Base-by-base conservation (phyloP, 2,888 invertebrate species). In the Orthosia cruda region DNA sequence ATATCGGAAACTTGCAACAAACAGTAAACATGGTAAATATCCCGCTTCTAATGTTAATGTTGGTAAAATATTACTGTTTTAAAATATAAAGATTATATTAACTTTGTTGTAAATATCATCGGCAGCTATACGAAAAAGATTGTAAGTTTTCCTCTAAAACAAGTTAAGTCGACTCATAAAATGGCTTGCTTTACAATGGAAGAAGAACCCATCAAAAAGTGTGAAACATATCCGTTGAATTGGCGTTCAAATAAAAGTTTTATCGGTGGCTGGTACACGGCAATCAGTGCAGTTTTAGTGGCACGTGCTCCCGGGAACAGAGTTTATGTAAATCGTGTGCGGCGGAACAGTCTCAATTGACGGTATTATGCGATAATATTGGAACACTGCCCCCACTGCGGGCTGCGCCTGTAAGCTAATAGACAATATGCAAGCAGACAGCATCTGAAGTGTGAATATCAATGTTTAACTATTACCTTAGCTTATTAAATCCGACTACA, bases 281-380 rank as follows among this genome's bases (percentile, higher is more conserved):
- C 89, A 92, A 93, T 93, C 92, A 91, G 89, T 89, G 87, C 88
- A 88, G 84, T 87, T 89, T 88, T 84, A 89, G 85, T 81, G 82
- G 89, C 86, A 91, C 92, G 91, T 91, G 89, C 88, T 83, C 70
- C 80, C 77, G 84, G 76, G 85, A 88, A 89, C 90, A 88, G 91
- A 90, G 92, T 92, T 93, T 93, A 94, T 94, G 94, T 92, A 93
- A 93, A 94, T 92, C 86, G 83, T 67, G 72, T 88, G 88, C 87
- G 87, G 85, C 77, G 84, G 87, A 89, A 89, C 91, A 88, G 89
- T 91, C 91, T 89, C 92, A 89, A 92, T 93, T 89, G 91, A 83
- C 74, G 86, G 89, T 89, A 90, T 92, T 90, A 91, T 86, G 85
- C 88, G 77, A 88, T 89, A 89, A 90, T 92, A 92, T 91, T 90